Evolutionary conservation across 2,113 vertebrate species (phyloP), one percentile per base, ranked within the genome.

Genomic region (Forbesichthys papilliferus): DNA sequence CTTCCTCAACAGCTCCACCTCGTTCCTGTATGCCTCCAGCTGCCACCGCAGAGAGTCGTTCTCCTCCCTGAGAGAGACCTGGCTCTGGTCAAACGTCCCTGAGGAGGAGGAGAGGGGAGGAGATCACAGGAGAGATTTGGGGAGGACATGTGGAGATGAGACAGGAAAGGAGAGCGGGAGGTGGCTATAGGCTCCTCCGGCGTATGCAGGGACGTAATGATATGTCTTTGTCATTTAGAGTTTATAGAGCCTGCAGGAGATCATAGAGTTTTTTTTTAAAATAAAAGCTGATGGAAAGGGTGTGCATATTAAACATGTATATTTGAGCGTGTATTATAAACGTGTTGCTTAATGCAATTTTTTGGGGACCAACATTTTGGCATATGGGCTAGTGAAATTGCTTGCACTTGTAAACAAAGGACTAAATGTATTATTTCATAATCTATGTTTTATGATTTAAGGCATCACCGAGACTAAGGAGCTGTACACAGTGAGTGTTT

Each of bases 41-140:
- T 98, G 96, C 95, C 97, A 98, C 0, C 97, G 94, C 20, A 99
- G 93, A n/a, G 96, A 98, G 87, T 97, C 95, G 0, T 99, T 98
- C 90, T 99, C 96, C 75, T 99, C 97, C 75, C 92, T 93, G 3
- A 99, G 93, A 0, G 95, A 88, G 0, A 80, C 93, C 3, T 94
- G 95, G 0, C 94, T 92, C 81, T 96, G 95, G 48, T 93, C 94
- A 0, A 92, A 94, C 72, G 93, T 82, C 72, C 95, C 96, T 98
- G 80, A 18, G 54, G 33, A 46, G 56, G 3, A 20, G 52, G 56
- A 16, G 42, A 5, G 49, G 3, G 8, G 1, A 42, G 48, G 13
- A 9, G 16, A 9, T n/a, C 14, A 42, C 14, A 18, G 47, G 46
- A 13, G 56, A 34, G 46, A 2, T 9, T 13, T 6, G 18, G 10